Evolutionary conservation across 1,140 invertebrate species (phyloP), one percentile per base, ranked within the genome.

Genomic region (Samia ricini): DNA sequence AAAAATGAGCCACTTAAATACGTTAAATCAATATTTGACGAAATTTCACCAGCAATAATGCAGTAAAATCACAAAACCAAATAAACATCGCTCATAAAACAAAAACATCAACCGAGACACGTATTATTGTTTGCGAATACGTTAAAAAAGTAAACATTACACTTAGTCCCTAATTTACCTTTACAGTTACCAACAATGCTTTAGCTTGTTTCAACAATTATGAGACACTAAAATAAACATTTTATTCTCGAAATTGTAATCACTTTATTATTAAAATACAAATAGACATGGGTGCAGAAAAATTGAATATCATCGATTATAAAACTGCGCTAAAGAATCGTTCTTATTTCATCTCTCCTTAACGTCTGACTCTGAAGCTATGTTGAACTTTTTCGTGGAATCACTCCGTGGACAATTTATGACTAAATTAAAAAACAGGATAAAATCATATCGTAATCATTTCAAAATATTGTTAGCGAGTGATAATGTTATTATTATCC

Each of bases 161-260:
- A 52, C 50, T 52, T 52, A 12, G 50, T 52, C 50, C 50, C 50
- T 20, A 50, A 52, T 29, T 29, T 29, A 10, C 20, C 6, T 52
- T 52, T 22, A 52, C 50, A 21, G 22, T 52, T 52, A 21, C 10
- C 6, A 20, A 50, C 10, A 20, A 52, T 10, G 20, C 48, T 49
- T n/a, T 18, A 49, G 20, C 4, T 22, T 52, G 50, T 52, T 52
- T 22, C 10, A 52, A 19, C 50, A 52, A 52, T 52, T 52, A 52
- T 22, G 50, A 52, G 22, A 5, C 26, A 29, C 10, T 10, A 20
- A 50, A 50, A 50, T 12, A 50, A 50, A 20, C 48, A 20, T 50
- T 20, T 50, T 0, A 50, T 63, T 57, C 52, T 26, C 56, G 36
- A 49, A 20, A 57, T 52, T 33, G n/a, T 33, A 22, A 54, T 56